These are phyloP conservation scores for Amazona ochrocephala DNA, from an alignment of 2,797 vertebrate genomes.

Conservation along the genomic window DNA sequence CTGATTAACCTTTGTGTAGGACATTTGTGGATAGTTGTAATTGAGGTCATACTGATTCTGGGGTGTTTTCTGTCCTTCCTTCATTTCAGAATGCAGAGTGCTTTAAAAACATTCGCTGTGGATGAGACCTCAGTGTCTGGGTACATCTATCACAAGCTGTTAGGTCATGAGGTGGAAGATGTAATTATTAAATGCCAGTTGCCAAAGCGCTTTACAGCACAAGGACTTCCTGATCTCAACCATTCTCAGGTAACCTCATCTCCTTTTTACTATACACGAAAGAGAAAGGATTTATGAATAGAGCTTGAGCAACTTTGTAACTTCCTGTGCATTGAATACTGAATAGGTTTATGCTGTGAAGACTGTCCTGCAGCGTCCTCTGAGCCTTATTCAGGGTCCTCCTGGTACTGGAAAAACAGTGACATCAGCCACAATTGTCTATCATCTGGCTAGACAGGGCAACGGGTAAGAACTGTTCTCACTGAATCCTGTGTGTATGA, in stretches of 20 bases:
- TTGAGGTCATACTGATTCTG: neutral
- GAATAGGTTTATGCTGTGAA: constrained; percentile 88
- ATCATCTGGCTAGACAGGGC: constrained; percentile 96
- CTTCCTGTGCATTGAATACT: neutral
- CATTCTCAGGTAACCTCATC: constrained; percentile 90
- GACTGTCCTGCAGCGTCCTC: constrained; percentile 94
- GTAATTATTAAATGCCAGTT: constrained; percentile 98
- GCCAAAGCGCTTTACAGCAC: constrained; percentile 98
- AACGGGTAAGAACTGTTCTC: constrained; percentile 86
- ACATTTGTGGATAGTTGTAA: neutral
- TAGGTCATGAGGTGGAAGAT: constrained; percentile 97
- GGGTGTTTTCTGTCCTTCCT: neutral
- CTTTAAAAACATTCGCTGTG: constrained; percentile 95
- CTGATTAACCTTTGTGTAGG: neutral
- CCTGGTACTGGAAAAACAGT: constrained; percentile 97
- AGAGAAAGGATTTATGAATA: neutral
- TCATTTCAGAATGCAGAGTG: constrained; percentile 92
- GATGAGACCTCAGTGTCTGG: constrained; percentile 98
- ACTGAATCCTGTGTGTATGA: neutral
- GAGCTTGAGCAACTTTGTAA: neutral
- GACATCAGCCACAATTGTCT: constrained; percentile 97
- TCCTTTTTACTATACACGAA: neutral
- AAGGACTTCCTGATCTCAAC: constrained; percentile 98
- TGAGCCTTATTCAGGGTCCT: constrained; percentile 98
- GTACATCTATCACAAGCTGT: constrained; percentile 97